Conservation (phyloP, 2,797 vertebrate species). For the Lepus oiostolus region DNA sequence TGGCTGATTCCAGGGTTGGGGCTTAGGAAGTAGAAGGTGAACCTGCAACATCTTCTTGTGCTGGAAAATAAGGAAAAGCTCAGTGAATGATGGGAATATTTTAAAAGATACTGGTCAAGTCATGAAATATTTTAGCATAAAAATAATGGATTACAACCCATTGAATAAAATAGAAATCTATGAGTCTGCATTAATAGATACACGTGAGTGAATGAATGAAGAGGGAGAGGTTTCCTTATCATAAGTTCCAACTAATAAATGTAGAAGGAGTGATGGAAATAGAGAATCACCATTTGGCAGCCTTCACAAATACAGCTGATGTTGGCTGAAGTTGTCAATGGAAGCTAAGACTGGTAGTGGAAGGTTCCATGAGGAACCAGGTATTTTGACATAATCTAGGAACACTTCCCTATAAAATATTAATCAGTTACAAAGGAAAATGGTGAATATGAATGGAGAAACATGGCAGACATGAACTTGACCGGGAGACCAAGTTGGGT, state of each 20-base stretch:
- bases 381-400: background rate
- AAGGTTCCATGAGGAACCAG: slow-evolving; percentile 14
- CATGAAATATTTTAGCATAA: background rate
- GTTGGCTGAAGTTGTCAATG: slow-evolving; percentile 32
- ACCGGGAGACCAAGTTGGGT: background rate
- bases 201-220: background rate
- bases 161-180: background rate
- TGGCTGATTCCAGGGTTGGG: background rate
- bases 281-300: background rate
- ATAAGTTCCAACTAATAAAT: background rate
- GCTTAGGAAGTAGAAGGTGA: background rate
- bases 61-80: slow-evolving; percentile 22
- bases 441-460: background rate
- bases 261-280: background rate
- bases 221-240: background rate
- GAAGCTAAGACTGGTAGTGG: background rate
- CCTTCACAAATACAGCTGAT: background rate
- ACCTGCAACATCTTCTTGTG: background rate
- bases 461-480: background rate
- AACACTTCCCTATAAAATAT: background rate
- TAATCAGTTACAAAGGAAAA: background rate
- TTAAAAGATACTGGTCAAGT: background rate
- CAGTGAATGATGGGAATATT: background rate
- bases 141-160: background rate
- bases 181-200: background rate